Evolutionary conservation across 2,888 invertebrate genomes (phyloP).

Genomic region (Spilarctia lutea): DNA sequence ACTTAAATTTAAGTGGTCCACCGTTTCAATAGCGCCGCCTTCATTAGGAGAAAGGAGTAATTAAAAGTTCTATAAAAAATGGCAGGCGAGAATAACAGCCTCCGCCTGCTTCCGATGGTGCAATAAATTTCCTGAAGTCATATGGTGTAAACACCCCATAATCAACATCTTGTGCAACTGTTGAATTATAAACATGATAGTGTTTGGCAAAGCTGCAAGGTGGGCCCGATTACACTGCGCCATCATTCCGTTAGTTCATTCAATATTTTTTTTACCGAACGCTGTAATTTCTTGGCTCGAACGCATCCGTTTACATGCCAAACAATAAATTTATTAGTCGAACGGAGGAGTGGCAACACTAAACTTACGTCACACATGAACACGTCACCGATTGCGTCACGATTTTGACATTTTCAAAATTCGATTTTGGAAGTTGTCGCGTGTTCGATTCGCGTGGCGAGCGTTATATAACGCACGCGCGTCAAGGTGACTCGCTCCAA

Average conservation of each 20-base stretch:
- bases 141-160: slow-evolving; percentile 66
- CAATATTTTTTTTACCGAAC: slow-evolving; percentile 86
- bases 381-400: slow-evolving; percentile 80
- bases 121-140: slow-evolving; percentile 39
- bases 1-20: slow-evolving; percentile 73
- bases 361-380: slow-evolving; percentile 75
- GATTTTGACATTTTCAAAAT: slow-evolving; percentile 74
- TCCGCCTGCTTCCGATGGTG: slow-evolving; percentile 36
- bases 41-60: slow-evolving; percentile 82
- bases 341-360: slow-evolving; percentile 85
- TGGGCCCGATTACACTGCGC: slow-evolving; percentile 79
- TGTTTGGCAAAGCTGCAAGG: slow-evolving; percentile 80
- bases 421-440: slow-evolving; percentile 63
- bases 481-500: slow-evolving; percentile 85
- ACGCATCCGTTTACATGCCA: slow-evolving; percentile 87
- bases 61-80: slow-evolving; percentile 81
- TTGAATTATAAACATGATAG: slow-evolving; percentile 77
- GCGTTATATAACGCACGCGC: slow-evolving; percentile 77
- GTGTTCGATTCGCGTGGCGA: slow-evolving; percentile 66
- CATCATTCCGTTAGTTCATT: slow-evolving; percentile 83
- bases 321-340: slow-evolving; percentile 86
- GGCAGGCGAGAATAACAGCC: slow-evolving; percentile 56
- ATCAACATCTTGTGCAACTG: slow-evolving; percentile 72
- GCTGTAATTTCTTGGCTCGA: slow-evolving; percentile 86
- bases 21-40: slow-evolving; percentile 72